Evolutionary conservation across 2,797 vertebrate genomes (phyloP).

Genomic region (Acanthopagrus latus): DNA sequence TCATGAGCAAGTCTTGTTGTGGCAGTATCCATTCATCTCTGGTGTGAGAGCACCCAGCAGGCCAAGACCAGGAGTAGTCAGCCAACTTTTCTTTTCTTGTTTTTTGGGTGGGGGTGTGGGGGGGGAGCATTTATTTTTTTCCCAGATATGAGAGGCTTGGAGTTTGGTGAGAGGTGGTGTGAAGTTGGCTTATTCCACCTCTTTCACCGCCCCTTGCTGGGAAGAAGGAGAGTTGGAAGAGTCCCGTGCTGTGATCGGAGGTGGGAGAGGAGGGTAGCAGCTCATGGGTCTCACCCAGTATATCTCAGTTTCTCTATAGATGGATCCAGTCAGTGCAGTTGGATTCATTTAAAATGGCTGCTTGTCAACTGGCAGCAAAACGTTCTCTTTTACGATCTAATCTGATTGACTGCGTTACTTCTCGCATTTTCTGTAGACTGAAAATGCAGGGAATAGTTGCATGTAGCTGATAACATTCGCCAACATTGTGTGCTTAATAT

Average conservation of each 20-base stretch:
- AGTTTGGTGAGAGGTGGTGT: conserved; percentile 11
- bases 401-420: neutral
- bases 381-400: too few species aligned
- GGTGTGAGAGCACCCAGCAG: conserved; percentile 13
- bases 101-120: too few species aligned
- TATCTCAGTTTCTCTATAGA: conserved; percentile 8
- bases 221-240: neutral
- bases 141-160: conserved; percentile 9
- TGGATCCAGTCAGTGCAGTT: neutral
- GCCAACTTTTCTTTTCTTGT: conserved; percentile 20
- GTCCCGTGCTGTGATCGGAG: conserved; percentile 7
- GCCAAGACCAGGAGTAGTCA: neutral
- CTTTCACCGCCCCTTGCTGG: neutral
- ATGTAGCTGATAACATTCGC: neutral
- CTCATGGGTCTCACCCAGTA: neutral
- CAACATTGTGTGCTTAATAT: conserved; percentile 7
- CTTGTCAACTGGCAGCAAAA: neutral
- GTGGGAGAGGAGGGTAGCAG: neutral
- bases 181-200: conserved; percentile 12
- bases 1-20: conserved; percentile 24
- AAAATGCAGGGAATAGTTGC: neutral
- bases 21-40: conserved; percentile 31
- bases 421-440: neutral
- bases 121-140: conserved; percentile 3
- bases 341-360: neutral